A percentile compares a stretch with the other conserved stretches of the same genome.
phyloP scores from a whole-genome alignment of 1,140 invertebrate genomes.

The Heliconius hermathena region DNA sequence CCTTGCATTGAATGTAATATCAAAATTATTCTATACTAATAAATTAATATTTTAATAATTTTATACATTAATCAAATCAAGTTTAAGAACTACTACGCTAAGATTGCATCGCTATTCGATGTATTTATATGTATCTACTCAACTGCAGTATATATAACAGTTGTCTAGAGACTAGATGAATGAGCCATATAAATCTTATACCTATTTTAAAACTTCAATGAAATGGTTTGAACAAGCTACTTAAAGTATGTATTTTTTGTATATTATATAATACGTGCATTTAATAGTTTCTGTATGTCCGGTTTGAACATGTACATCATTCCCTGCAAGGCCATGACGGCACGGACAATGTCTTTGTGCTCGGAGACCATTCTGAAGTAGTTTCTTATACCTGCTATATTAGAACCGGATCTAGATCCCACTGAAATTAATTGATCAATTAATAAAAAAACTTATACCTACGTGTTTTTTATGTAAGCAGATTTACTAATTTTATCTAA shows the following conservation, averaged over 20 bases:
- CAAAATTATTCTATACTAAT: too few species aligned
- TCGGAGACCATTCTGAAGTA: conserved; percentile 89
- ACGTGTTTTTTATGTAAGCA: not conserved
- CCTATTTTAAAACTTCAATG: too few species aligned
- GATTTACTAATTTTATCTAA: too few species aligned
- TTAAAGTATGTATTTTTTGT: not conserved
- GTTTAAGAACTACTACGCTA: too few species aligned
- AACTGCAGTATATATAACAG: too few species aligned
- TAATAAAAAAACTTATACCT: not conserved
- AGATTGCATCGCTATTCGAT: too few species aligned
- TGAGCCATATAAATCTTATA: too few species aligned
- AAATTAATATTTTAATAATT: not conserved
- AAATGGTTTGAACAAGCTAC: too few species aligned
- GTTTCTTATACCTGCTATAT: conserved; percentile 75
- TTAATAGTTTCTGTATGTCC: conserved; percentile 83
- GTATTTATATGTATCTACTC: too few species aligned
- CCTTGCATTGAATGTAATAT: not conserved
- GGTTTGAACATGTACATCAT: conserved; percentile 85
- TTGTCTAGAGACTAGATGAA: too few species aligned
- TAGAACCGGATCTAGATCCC: conserved; percentile 64
- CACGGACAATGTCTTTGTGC: conserved; percentile 90
- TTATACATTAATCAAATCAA: too few species aligned
- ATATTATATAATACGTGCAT: conserved; percentile 53
- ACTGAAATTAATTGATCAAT: conserved; percentile 25
- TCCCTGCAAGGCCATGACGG: conserved; percentile 87